These are phyloP conservation scores for Periplaneta americana DNA, from an alignment of 1,140 invertebrate species.

Conservation along the genomic window DNA sequence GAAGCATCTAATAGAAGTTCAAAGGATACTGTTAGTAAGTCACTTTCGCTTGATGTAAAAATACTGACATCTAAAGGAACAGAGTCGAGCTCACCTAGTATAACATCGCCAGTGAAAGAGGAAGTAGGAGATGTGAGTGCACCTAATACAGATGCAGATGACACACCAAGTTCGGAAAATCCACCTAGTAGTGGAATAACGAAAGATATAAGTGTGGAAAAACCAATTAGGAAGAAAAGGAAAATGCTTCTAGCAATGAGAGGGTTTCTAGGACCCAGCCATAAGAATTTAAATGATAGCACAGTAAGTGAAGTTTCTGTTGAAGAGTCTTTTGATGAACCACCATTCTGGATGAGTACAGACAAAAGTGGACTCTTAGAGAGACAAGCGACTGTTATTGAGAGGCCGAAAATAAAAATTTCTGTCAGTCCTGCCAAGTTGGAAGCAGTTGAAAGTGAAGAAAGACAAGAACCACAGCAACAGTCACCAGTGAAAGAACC, in stretches of 20 bases:
- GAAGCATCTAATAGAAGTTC: not conserved
- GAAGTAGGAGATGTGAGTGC: not conserved
- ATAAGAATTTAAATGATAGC: constrained; percentile 1
- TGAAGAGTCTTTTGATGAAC: constrained; percentile 24
- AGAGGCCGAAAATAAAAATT: not conserved
- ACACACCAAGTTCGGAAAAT: not conserved
- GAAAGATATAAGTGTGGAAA: not conserved
- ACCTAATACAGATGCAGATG: not conserved
- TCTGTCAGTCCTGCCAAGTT: not conserved
- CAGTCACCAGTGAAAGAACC: not conserved
- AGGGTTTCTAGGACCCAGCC: not conserved
- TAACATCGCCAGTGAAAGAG: not conserved
- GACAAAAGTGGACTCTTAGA: constrained; percentile 10
- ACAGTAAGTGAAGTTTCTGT: constrained; percentile 2
- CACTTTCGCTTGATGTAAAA: constrained; percentile 7
- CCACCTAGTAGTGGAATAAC: not conserved
- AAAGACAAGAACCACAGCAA: not conserved
- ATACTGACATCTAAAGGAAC: not conserved
- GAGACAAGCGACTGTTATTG: constrained; percentile 13
- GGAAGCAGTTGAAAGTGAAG: not conserved
- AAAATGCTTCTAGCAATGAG: constrained; percentile 15
- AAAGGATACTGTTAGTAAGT: not conserved
- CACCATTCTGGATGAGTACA: constrained; percentile 28
- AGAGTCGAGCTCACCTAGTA: not conserved
- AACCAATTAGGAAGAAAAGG: constrained; percentile 16